Conservation (phyloP, 2,113 vertebrate species). For the Callipepla californica region DNA sequence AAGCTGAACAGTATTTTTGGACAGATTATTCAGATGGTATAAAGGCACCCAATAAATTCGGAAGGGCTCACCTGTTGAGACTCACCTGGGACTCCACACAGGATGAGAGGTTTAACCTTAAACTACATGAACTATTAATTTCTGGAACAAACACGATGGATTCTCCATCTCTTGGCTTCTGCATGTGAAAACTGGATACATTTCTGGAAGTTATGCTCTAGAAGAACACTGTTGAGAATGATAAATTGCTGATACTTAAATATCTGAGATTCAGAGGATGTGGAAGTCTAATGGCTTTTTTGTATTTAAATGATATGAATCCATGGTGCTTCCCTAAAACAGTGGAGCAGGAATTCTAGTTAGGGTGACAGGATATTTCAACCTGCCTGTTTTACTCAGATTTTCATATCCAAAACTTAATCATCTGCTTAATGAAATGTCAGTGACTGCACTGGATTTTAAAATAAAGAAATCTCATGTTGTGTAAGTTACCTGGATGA, state of each 20-base stretch:
- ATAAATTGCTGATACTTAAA: slow-evolving; percentile 1
- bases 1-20: too few species aligned
- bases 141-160: neutral
- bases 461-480: neutral
- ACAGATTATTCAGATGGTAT: too few species aligned
- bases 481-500: neutral
- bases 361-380: neutral
- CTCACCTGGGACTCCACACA: too few species aligned
- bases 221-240: neutral
- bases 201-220: neutral
- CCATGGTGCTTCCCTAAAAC: neutral
- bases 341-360: neutral
- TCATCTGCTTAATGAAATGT: neutral
- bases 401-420: neutral
- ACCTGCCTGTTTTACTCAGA: neutral
- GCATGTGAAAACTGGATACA: neutral
- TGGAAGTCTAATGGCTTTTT: neutral
- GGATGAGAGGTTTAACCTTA: neutral
- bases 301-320: neutral
- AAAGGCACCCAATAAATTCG: too few species aligned
- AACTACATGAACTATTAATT: neutral
- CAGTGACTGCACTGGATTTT: neutral
- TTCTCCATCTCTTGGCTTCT: neutral
- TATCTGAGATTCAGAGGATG: neutral
- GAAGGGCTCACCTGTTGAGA: too few species aligned